Evolutionary conservation across 2,797 vertebrate genomes (phyloP), one percentile per base, ranked within the genome.

Genomic region (Dallia pectoralis): DNA sequence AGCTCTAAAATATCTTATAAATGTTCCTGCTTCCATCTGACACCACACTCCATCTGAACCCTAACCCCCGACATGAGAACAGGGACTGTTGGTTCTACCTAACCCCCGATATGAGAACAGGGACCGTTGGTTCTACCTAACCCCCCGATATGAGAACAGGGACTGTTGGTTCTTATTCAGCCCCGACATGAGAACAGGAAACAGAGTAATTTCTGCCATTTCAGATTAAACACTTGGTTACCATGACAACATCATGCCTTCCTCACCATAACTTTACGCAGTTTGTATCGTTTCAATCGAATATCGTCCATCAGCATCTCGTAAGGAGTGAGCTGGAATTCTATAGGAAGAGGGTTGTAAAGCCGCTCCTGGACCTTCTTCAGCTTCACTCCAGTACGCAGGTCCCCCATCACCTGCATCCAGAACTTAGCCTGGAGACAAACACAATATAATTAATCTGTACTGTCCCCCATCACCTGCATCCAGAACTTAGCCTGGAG

Each of bases 251-350:
- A n/a, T n/a, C n/a, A n/a, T n/a, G n/a, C n/a, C n/a, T n/a, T n/a
- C 9, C 94, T 87, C 78, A 99, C 98, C 97, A 96, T 95, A 78
- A 99, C 98, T 84, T 98, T 99, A 64, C 96, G 93, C 70, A 99
- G 92, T 71, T 96, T 99, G 77, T 98, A 99, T 61, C 97, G 95
- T 79, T 95, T 96, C 79, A 94, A 96, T 65, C 98, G 93, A 77
- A 99, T 99, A 81, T 99, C 98, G 44, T 98, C 96, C 98, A 99
- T 99, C 53, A 99, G 91, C 98, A 99, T 99, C 82, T 99, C 98
- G 0, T 99, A 99, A 0, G 98, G 98, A 0, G 98, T 98, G 70
- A 99, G 95, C 87, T 98, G 95, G 87, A 93, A 99, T 8, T 99
- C 98, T 12, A 96, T 96, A 32, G 97, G 93, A 56, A 99, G 89